phyloP scores from a whole-genome alignment of 2,113 vertebrate genomes.

The Cyprinus carpio region DNA sequence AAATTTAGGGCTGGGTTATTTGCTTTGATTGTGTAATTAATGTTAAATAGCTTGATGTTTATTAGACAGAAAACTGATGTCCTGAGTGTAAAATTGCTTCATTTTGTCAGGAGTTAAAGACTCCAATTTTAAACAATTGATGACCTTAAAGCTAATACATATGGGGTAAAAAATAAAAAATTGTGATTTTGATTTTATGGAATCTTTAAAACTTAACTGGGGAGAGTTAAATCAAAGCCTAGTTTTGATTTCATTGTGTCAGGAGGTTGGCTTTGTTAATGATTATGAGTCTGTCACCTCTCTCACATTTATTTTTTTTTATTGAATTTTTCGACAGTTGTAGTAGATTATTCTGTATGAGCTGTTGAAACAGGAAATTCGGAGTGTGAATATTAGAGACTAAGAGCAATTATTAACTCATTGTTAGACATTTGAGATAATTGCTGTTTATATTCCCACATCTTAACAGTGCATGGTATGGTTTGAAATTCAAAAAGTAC shows the following conservation, averaged over 20 bases:
- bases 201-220: not conserved
- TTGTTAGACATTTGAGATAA: not conserved
- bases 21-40: not conserved
- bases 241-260: not conserved
- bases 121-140: not conserved
- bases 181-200: not conserved
- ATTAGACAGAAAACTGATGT: not conserved
- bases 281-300: not conserved
- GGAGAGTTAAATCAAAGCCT: not conserved
- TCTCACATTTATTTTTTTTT: not conserved
- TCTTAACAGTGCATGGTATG: too few species aligned
- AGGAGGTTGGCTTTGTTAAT: constrained; percentile 20
- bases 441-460: not conserved
- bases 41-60: not conserved
- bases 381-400: not conserved
- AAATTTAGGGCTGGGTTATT: not conserved
- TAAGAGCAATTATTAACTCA: constrained; percentile 24
- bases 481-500: too few species aligned
- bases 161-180: not conserved
- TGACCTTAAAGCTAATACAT: not conserved
- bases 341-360: not conserved
- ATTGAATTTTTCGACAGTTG: constrained; percentile 1
- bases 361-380: constrained; percentile 4
- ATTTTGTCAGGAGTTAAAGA: not conserved
- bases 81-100: not conserved